These are phyloP conservation scores for Nomia melanderi DNA, from an alignment of 1,140 invertebrate genomes.

Conservation along the genomic window DNA sequence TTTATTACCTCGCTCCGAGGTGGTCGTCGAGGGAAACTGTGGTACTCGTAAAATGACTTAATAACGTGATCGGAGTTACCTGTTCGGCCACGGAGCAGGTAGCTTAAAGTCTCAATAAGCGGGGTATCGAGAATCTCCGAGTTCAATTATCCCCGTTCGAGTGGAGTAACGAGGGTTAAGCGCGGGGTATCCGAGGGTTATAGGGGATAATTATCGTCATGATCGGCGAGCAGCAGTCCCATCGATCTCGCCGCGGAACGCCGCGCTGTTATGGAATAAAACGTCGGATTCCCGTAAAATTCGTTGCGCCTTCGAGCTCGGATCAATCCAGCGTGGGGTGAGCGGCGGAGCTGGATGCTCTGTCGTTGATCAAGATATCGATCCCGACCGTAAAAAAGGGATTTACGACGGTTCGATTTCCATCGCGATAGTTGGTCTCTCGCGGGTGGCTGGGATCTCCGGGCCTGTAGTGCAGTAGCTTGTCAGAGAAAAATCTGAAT, in stretches of 20 bases:
- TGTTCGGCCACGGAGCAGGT: background rate
- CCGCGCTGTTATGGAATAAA: background rate
- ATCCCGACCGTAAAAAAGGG: background rate
- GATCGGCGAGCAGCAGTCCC: background rate
- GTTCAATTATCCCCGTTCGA: background rate
- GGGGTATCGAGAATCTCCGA: background rate
- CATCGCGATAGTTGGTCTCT: background rate
- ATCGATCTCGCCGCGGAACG: background rate
- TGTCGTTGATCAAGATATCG: conserved; percentile 17
- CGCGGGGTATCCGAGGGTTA: background rate
- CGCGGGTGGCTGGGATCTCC: background rate
- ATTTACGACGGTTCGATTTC: background rate
- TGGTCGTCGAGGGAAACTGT: too few species aligned
- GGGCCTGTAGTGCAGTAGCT: background rate
- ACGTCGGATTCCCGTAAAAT: background rate
- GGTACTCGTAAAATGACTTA: too few species aligned
- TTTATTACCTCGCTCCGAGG: too few species aligned
- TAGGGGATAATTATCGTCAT: too few species aligned
- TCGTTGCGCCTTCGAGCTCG: background rate
- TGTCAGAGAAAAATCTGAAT: background rate
- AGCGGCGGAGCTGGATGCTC: background rate
- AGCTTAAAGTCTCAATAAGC: background rate
- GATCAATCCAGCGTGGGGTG: background rate
- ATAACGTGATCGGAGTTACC: background rate
- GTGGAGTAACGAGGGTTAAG: background rate